Base-by-base conservation (phyloP, 2,113 vertebrate species). In the Cacatua alba region DNA sequence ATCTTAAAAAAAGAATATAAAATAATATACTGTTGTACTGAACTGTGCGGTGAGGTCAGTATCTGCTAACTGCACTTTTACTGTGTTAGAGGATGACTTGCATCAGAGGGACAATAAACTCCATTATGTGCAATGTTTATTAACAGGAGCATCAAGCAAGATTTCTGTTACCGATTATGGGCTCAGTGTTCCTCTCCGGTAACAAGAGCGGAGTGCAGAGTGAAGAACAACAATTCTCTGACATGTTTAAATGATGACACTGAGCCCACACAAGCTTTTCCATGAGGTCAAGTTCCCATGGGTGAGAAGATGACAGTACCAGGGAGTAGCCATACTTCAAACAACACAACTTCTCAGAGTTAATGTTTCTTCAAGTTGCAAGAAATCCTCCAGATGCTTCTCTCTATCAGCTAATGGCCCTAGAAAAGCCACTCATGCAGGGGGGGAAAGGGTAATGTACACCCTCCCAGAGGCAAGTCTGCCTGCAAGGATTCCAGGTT, bases 311-410 rank as follows among this genome's bases (percentile, higher is more conserved):
- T 64, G 94, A 95, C 95, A 97, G 90, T 86, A 94, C 80, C 85
- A 94, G 94, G 85, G 94, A 95, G 83, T 68, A 95, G 80, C 85
- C 5, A 18, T 48, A 82, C 85, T 95, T 97, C 94, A 94, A 96
- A 92, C 76, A 77, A 13, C 84, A 87, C 77, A 77, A 84, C 62
- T 77, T 77, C 48, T 76, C 62, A 49, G 86, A 84, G 62, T 92
- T 71, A 82, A 72, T 81, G 57, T 88, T 67, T 60, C 80, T 77
- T 35, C 43, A 71, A 87, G 78, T 67, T 57, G 33, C 69, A 91
- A 63, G 80, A 95, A 46, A 26, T 84, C 70, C 75, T 92, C 68
- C 95, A 88, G 71, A 88, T 75, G 85, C 65, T 69, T 78, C 87
- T 51, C 69, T 59, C 43, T 48, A 76, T 44, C 62, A 79, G 52